Conservation (phyloP, 2,113 vertebrate genomes). For the Thryonomys swinderianus region DNA sequence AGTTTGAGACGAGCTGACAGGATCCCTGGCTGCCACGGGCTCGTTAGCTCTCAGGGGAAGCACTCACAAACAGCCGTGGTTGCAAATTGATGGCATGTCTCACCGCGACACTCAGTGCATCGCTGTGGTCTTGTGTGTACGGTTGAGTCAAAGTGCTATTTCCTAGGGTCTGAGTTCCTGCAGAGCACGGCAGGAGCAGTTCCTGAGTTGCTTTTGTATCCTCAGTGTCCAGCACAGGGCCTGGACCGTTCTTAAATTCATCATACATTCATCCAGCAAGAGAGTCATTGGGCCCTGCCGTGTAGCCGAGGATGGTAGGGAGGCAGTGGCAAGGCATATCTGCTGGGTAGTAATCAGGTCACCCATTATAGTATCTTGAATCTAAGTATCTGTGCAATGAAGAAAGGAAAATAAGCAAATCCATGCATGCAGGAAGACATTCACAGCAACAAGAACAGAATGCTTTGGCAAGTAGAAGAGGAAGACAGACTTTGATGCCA, state of each 20-base stretch:
- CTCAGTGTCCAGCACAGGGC: background rate
- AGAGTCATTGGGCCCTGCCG: fast-evolving
- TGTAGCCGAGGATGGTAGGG: background rate
- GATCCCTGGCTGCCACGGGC: background rate
- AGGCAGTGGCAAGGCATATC: fast-evolving
- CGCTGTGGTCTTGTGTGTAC: fast-evolving
- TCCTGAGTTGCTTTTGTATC: background rate
- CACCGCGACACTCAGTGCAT: fast-evolving
- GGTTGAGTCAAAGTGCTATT: fast-evolving
- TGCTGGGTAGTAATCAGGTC: background rate
- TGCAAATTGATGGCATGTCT: background rate
- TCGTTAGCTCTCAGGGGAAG: background rate
- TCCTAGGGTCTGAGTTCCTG: background rate
- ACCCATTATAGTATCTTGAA: background rate
- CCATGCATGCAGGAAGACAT: background rate
- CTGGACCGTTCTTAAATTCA: too few species aligned
- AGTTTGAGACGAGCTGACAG: background rate
- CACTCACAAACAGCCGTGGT: background rate
- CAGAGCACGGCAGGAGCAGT: background rate
- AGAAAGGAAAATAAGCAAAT: background rate
- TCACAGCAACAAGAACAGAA: background rate
- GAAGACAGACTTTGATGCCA: background rate
- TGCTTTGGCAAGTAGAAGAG: background rate
- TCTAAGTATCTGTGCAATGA: background rate
- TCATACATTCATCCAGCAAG: background rate